phyloP scores from a whole-genome alignment of 1,140 invertebrate species.

The Bombus superbus region DNA sequence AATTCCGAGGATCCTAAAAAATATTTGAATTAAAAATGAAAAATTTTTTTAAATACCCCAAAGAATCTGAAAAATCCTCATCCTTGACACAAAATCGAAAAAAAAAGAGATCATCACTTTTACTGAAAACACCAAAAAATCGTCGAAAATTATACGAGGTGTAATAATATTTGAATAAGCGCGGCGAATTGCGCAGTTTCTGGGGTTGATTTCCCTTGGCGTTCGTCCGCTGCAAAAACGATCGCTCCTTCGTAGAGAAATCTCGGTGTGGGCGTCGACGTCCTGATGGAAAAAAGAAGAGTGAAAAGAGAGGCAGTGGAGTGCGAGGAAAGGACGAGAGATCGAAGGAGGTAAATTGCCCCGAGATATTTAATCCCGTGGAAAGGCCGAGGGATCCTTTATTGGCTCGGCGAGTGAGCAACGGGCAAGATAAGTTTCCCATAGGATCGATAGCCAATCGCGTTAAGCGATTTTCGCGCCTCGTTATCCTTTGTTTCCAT shows the following conservation, averaged over 20 bases:
- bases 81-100: neutral
- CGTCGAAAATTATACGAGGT: neutral
- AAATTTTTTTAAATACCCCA: too few species aligned
- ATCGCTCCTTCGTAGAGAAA: conserved; percentile 59
- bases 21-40: too few species aligned
- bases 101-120: neutral
- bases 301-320: conserved; percentile 26
- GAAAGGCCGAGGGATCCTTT: conserved; percentile 77
- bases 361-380: conserved; percentile 79
- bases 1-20: too few species aligned
- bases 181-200: conserved; percentile 13
- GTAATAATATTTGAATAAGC: conserved; percentile 38
- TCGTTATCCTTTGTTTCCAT: conserved; percentile 81
- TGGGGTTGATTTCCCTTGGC: neutral
- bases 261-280: conserved; percentile 59
- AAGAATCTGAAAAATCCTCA: too few species aligned
- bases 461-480: conserved; percentile 79
- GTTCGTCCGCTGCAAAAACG: conserved; percentile 22
- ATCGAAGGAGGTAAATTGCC: conserved; percentile 76
- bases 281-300: conserved; percentile 44
- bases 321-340: conserved; percentile 27
- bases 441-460: conserved; percentile 77
- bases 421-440: conserved; percentile 77
- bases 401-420: conserved; percentile 75
- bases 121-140: neutral